Evolutionary conservation across 2,797 vertebrate species (phyloP).

Genomic region (Diglossa cyanea): DNA sequence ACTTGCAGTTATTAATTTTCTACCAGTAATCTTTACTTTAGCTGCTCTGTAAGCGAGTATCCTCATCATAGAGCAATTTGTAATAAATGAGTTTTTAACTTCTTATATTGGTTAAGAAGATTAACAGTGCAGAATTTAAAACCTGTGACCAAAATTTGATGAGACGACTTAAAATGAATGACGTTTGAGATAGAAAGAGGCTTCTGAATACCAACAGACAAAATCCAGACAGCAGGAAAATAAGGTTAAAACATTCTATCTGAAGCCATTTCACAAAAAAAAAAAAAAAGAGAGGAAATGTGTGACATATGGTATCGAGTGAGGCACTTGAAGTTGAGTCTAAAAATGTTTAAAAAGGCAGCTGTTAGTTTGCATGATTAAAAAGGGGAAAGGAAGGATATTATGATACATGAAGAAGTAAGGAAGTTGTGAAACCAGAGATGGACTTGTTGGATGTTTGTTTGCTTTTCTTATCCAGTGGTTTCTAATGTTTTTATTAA

Average conservation of each 20-base stretch:
- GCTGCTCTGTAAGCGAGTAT: background rate
- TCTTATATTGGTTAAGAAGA: constrained; percentile 1
- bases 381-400: constrained; percentile 45
- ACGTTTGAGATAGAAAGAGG: background rate
- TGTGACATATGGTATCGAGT: constrained; percentile 48
- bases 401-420: constrained; percentile 29
- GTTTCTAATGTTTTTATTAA: constrained; percentile 57
- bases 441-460: constrained; percentile 2
- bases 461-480: constrained; percentile 58
- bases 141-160: background rate
- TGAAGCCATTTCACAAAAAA: constrained; percentile 19
- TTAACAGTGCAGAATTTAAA: constrained; percentile 8
- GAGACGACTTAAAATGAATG: background rate
- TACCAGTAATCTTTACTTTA: background rate
- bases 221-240: constrained; percentile 51
- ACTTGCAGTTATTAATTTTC: background rate
- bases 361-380: constrained; percentile 25
- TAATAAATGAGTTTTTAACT: background rate
- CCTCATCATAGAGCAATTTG: background rate
- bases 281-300: constrained; percentile 38
- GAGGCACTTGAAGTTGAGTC: constrained; percentile 27
- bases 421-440: constrained; percentile 39
- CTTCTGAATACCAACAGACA: constrained; percentile 20
- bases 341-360: constrained; percentile 53
- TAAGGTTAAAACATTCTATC: constrained; percentile 27